A percentile compares a stretch with the other conserved stretches of the same genome.
phyloP scores from a whole-genome alignment of 2,113 vertebrate genomes.

The Suricata suricatta region DNA sequence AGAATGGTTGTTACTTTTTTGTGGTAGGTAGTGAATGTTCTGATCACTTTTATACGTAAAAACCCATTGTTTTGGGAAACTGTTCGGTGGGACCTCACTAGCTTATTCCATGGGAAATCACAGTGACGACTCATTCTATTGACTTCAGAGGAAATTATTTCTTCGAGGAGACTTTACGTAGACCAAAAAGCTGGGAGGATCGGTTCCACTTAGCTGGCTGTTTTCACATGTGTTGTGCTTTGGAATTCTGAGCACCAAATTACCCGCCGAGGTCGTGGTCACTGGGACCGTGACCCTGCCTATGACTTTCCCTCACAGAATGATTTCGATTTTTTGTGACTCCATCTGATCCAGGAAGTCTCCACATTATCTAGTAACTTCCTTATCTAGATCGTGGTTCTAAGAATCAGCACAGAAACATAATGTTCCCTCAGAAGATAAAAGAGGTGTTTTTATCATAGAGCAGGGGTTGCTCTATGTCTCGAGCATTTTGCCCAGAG shows the following conservation, averaged over 20 bases:
- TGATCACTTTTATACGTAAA: conserved; percentile 46
- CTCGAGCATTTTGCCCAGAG: background rate
- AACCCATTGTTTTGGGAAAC: conserved; percentile 33
- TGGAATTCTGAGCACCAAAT: background rate
- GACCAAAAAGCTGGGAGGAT: background rate
- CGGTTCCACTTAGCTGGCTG: background rate
- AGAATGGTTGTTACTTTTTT: conserved; percentile 29
- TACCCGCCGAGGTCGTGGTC: background rate
- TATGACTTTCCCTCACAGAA: background rate
- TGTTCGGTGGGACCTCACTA: background rate
- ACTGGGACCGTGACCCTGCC: background rate
- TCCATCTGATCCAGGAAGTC: background rate
- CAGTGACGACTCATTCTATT: background rate
- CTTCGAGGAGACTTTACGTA: conserved; percentile 14
- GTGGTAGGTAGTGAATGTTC: conserved; percentile 12
- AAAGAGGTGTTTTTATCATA: too few relatives aligned
- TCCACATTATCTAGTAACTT: background rate
- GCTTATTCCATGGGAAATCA: background rate
- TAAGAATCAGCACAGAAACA: background rate
- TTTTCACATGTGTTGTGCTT: conserved; percentile 5
- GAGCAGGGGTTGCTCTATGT: background rate
- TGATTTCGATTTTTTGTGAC: background rate
- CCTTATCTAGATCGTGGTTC: background rate
- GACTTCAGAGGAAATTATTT: conserved; percentile 12
- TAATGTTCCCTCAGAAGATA: background rate